Percentiles rank a stretch among this genome's conserved stretches.
Evolutionary conservation across 2,888 invertebrate genomes (phyloP).

Genomic region (Rhodophaea formosa): DNA sequence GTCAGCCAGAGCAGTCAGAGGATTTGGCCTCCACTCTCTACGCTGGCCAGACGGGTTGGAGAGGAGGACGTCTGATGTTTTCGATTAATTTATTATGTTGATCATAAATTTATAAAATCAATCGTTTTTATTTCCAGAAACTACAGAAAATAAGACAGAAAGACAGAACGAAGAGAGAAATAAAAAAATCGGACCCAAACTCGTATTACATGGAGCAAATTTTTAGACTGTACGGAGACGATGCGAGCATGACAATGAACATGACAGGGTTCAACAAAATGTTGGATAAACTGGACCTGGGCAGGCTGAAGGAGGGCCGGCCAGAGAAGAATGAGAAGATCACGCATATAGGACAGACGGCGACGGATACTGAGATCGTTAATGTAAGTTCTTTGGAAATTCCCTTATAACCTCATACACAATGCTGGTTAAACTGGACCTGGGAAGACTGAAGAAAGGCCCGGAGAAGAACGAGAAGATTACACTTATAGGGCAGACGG

Average conservation of each 20-base stretch:
- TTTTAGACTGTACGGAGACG: constrained; percentile 85
- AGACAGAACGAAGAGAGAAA: constrained; percentile 48
- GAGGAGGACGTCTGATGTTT: too few species aligned
- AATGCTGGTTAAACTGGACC: constrained; percentile 82
- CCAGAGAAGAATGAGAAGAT: constrained; percentile 47
- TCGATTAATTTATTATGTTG: too few species aligned
- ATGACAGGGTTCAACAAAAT: constrained; percentile 85
- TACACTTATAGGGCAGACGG: constrained; percentile 47
- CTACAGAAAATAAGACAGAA: constrained; percentile 48
- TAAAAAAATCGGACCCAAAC: constrained; percentile 67
- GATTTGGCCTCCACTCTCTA: too few species aligned
- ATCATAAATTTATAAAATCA: too few species aligned
- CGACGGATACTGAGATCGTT: constrained; percentile 54
- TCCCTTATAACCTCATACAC: too few species aligned
- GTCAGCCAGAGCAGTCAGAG: too few species aligned
- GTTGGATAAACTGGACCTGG: constrained; percentile 81
- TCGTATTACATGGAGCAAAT: constrained; percentile 84
- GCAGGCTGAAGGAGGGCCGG: constrained; percentile 72
- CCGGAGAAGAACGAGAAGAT: constrained; percentile 50
- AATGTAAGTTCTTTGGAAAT: constrained; percentile 72
- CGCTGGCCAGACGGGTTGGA: too few species aligned
- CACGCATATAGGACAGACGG: constrained; percentile 48
- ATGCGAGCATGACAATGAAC: constrained; percentile 82
- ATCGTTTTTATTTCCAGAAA: constrained; percentile 38
- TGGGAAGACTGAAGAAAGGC: constrained; percentile 75